Evolutionary conservation across 1,140 invertebrate genomes (phyloP), one percentile per base, ranked within the genome.

Genomic region (honey bee (Apis mellifera)): DNA sequence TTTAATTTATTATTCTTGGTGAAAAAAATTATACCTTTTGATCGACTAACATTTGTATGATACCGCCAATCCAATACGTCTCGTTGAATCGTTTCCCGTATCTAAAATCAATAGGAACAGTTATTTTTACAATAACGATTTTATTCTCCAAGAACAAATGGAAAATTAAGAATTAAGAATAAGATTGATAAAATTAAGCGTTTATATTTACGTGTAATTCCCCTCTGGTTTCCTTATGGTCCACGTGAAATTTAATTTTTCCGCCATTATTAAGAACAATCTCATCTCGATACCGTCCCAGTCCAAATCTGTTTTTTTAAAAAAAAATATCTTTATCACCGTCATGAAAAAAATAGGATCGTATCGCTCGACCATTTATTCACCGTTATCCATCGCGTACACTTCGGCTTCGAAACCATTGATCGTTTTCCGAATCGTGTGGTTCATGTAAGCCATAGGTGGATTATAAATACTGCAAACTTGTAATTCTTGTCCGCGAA

Each of bases 161-260:
- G 32, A 7, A 42, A 42, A 42, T 42, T 42, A 42, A 42, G 4
- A 42, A 32, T 32, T 42, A 42, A 42, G 32, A 42, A 42, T 42
- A 42, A 42, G 32, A 7, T 12, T 9, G 17, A 48, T 62, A 2
- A 50, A 48, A 66, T 26, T 17, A 9, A 12, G 4, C 42, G 26
- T 55, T 60, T 19, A 32, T 32, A 80, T n/a, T 78, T 84, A 91
- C 91, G 70, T 85, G 23, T 88, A 80, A 15, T 23, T 42, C 59
- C 87, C 79, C 23, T 72, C 60, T 0, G 91, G 86, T 55, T 89
- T 90, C 59, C 83, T 88, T 42, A 92, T 78, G 1, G 71, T 88
- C 89, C 90, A 93, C 19, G 90, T 90, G 17, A 93, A 93, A 81
- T 93, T 92, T 12, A 93, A 59, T 59, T 84, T 82, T 23, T 92